phyloP scores from a whole-genome alignment of 1,140 invertebrate genomes.

The Orchestia grillus region DNA sequence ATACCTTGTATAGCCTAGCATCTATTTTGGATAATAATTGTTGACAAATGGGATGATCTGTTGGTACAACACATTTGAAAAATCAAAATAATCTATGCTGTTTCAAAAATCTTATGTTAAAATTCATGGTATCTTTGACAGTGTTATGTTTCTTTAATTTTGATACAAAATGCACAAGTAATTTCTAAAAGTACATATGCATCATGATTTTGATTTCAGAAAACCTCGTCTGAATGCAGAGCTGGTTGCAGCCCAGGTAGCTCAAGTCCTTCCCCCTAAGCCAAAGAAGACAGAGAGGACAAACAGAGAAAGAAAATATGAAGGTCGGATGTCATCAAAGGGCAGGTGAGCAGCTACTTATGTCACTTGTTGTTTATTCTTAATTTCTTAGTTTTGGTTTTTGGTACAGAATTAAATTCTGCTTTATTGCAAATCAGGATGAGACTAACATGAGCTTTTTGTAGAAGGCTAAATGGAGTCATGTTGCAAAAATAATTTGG shows the following conservation, averaged over 20 bases:
- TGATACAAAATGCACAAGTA: neutral
- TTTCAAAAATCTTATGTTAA: no score
- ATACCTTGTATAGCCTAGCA: no score
- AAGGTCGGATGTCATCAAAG: constrained; percentile 69
- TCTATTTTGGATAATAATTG: no score
- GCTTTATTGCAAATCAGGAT: no score
- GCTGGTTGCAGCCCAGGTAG: constrained; percentile 92
- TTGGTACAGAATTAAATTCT: no score
- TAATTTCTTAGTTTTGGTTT: neutral
- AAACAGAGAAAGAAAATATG: constrained; percentile 70
- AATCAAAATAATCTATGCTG: no score
- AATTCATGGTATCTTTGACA: neutral
- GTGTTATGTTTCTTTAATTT: neutral
- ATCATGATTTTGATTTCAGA: constrained; percentile 71
- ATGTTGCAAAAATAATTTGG: no score
- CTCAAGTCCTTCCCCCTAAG: constrained; percentile 78
- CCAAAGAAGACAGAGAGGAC: constrained; percentile 72
- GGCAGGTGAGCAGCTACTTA: constrained; percentile 37
- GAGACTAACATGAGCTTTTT: no score
- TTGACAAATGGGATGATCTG: no score
- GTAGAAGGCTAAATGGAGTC: no score
- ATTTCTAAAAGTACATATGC: neutral
- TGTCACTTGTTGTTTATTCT: neutral
- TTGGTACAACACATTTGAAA: no score
- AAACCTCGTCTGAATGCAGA: constrained; percentile 95